Base-by-base conservation (phyloP, 2,797 vertebrate genomes). In the Chelmon rostratus region DNA sequence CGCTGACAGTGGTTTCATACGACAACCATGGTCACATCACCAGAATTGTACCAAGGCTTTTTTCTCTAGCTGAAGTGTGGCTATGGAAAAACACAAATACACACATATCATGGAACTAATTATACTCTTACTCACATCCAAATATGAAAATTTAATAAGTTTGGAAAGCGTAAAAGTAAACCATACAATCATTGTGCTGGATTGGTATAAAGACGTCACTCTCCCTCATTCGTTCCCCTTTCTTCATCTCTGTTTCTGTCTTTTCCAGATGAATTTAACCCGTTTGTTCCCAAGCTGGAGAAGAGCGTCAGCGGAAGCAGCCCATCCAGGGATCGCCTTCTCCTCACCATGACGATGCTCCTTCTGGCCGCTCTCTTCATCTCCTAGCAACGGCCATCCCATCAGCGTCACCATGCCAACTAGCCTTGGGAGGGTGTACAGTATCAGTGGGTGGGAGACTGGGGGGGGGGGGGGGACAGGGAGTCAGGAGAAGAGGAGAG, bases 301-400 rank as follows among this genome's bases (percentile, higher is more conserved):
- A 98, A 98, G 94, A 99, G 97, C 54, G 96, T 99, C 88, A 98
- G 97, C 1, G 97, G 98, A 64, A 98, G 97, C 93, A 99, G 97
- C 87, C 97, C 97, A 19, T 97, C 97, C 94, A 91, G 96, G 92
- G 97, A 98, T 91, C 97, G 97, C 66, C 96, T 98, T 84, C 96
- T 97, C 67, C 85, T 98, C 90, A 98, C 97, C 5, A 93, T 97
- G 92, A 96, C 95, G 6, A 95, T 96, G 61, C 95, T 99, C 83
- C 95, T 98, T 87, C 95, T 98, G 83, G 95, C 96, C 88, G 91
- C 95, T 0, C 95, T 98, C 73, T 90, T 96, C 84, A 94, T 97
- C 89, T 98, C 98, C 96, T 99, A 98, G 97, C 96, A 94, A 93
- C 87, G 86, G 76, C 84, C 90, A 86, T 89, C 68, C 78, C 56